Conservation (phyloP, 2,797 vertebrate species). For the Potorous gilbertii region DNA sequence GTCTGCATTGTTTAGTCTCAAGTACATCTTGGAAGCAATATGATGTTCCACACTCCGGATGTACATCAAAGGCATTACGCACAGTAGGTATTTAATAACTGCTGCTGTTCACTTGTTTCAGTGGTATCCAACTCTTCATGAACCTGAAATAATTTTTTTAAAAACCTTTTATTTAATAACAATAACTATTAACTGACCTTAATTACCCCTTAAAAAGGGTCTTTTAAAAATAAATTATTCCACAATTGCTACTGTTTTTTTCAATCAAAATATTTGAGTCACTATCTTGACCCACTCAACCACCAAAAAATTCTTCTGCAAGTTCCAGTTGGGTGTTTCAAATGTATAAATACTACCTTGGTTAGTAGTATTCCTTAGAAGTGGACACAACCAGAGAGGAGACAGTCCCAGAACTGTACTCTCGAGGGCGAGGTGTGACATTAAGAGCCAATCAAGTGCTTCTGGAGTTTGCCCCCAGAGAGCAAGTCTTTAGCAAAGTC, state of each 20-base stretch:
- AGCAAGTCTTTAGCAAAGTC: not conserved
- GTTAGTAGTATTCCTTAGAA: not conserved
- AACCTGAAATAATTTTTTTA: not conserved
- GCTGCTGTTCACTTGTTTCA: not conserved
- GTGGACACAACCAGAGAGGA: not conserved
- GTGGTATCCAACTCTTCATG: not conserved
- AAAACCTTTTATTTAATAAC: not conserved
- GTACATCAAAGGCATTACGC: not conserved
- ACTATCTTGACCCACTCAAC: not conserved
- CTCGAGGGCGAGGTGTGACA: not conserved
- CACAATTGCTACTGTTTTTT: not conserved
- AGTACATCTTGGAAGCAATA: not conserved
- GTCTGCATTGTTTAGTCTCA: not conserved
- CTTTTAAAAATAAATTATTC: not conserved
- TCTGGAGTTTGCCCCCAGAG: not conserved
- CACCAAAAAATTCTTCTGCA: not conserved
- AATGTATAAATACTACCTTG: too few relatives aligned
- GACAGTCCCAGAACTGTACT: not conserved
- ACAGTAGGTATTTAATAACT: not conserved
- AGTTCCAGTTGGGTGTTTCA: not conserved
- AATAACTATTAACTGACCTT: not conserved
- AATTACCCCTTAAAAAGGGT: not conserved
- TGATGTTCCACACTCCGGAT: not conserved
- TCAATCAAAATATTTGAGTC: not conserved
- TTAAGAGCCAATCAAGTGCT: not conserved